phyloP scores from a whole-genome alignment of 2,113 vertebrate species.

The Rhagologus leucostigma region DNA sequence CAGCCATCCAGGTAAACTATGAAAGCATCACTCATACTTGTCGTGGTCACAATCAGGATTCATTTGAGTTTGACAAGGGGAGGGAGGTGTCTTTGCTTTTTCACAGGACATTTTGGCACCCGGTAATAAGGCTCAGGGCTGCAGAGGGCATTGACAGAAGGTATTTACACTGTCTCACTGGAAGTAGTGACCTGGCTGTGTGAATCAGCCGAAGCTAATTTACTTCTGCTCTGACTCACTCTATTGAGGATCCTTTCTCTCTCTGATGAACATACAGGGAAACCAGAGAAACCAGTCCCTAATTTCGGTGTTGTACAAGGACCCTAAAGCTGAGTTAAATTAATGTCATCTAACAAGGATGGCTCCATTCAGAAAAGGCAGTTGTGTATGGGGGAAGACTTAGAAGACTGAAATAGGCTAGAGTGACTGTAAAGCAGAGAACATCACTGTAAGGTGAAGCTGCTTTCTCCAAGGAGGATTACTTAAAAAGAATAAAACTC shows the following conservation, averaged over 20 bases:
- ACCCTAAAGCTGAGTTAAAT: background rate
- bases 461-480: background rate
- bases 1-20: background rate
- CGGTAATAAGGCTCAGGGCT: background rate
- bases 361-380: background rate
- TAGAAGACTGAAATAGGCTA: background rate
- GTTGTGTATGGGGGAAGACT: fast-evolving
- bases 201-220: background rate
- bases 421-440: background rate
- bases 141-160: background rate
- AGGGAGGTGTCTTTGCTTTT: background rate
- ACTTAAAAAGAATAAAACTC: background rate
- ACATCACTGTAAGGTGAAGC: background rate
- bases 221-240: background rate
- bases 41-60: background rate
- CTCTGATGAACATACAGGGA: background rate
- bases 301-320: background rate
- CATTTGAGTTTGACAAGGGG: background rate
- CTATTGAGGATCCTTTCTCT: background rate
- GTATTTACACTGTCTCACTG: background rate
- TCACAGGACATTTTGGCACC: background rate
- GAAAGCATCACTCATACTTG: background rate
- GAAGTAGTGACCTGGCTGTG: background rate
- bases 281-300: background rate
- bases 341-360: background rate